Percentiles rank a stretch among this genome's conserved stretches.
These are phyloP conservation scores for Drosophila cognata DNA, from an alignment of 2,888 invertebrate species.

Conservation along the genomic window DNA sequence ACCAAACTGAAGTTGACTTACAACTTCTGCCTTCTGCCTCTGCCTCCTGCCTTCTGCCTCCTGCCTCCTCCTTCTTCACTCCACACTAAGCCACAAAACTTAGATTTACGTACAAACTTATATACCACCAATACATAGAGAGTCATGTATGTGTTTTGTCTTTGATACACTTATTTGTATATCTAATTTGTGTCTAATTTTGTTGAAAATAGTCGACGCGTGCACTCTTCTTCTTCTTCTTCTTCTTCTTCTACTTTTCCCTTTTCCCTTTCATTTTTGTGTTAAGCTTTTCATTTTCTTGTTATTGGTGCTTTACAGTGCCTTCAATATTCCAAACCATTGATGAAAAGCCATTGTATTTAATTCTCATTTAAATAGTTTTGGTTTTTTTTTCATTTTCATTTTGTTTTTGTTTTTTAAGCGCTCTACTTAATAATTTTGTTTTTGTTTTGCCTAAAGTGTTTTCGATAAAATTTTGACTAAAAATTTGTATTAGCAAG, in stretches of 20 bases:
- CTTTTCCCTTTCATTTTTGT: not conserved
- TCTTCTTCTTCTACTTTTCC: not conserved
- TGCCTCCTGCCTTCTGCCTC: not conserved
- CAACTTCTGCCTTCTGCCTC: not conserved
- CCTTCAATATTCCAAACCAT: slow-evolving; percentile 22
- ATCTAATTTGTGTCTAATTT: slow-evolving; percentile 14
- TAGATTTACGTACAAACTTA: not conserved
- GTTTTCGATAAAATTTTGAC: slow-evolving; percentile 80
- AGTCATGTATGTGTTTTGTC: not conserved
- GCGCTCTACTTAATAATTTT: slow-evolving; percentile 48
- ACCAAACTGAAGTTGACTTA: slow-evolving; percentile 36
- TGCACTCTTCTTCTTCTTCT: slow-evolving; percentile 1
- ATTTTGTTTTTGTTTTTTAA: slow-evolving; percentile 22
- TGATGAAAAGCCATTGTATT: slow-evolving; percentile 8
- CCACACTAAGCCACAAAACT: not conserved
- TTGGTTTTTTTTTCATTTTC: not conserved
- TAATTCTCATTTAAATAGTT: slow-evolving; percentile 1
- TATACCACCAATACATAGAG: not conserved
- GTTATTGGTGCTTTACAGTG: slow-evolving; percentile 11
- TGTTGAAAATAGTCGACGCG: slow-evolving; percentile 19
- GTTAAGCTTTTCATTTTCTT: not conserved
- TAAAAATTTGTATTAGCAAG: slow-evolving; percentile 83
- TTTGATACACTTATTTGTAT: not conserved
- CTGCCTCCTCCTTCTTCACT: not conserved
- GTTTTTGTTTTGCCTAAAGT: slow-evolving; percentile 65